Base-by-base conservation (phyloP, 1,140 invertebrate genomes). In the Eulimnadia texana region DNA sequence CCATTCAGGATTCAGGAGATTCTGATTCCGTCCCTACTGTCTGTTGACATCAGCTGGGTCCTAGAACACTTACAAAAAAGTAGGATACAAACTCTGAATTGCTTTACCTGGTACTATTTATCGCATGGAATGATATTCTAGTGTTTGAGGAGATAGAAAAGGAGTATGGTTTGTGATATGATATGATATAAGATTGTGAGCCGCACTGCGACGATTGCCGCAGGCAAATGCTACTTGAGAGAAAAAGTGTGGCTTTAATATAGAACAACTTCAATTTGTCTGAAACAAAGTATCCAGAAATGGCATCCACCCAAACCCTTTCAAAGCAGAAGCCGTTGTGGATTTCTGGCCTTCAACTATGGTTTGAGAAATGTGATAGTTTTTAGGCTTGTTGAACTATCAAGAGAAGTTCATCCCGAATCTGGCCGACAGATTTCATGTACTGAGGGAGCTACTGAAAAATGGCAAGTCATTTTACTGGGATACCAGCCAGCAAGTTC, bases 281-380 rank as follows among this genome's bases (percentile, higher is more conserved):
- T 74, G 73, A 6, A 67, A 74, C 57, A 58, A 68, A 11, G 63
- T 76, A 27, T 62, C 67, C 20, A 24, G 19, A 11, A n/a, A 65
- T 9, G 76, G 77, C 3, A 19, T 75, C 1, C 64, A 66, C 28
- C 64, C 70, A 0, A 71, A 75, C 64, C 72, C 73, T 0, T 68
- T 69, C 9, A 78, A 78, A 63, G 64, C 74, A 11, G 50, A 61
- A 24, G 68, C 73, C 3, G 72, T 78, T 3, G 20, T 68, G 19
- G 66, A 75, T 2, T 72, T 72, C 63, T 66, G 69, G 6, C 59
- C 56, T n/a, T 74, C 77, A 11, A 66, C 33, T 19, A 66, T 67
- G 56, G 56, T 68, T 25, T 70, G 62, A 28, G 67, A 74, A 63
- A 22, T 78, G 19, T 66, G 64, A 64, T 60, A 63, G 50, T 68